Conservation (phyloP, 2,888 invertebrate genomes). For the Silvanus unidentatus region DNA sequence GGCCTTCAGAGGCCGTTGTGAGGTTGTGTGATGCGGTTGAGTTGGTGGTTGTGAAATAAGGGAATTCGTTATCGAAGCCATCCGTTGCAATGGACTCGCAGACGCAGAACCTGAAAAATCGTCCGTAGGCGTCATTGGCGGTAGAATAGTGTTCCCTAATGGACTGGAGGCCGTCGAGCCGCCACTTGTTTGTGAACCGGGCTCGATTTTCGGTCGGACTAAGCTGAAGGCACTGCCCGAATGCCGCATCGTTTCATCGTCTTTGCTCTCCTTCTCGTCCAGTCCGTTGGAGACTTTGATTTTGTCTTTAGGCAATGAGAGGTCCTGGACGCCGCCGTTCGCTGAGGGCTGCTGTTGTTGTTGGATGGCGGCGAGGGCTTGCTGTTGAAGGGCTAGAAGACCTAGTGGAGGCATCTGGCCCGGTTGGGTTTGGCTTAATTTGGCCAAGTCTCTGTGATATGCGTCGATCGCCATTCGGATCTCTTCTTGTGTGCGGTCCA, state of each 20-base stretch:
- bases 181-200: slow-evolving; percentile 61
- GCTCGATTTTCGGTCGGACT: slow-evolving; percentile 79
- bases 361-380: slow-evolving; percentile 72
- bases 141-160: slow-evolving; percentile 77
- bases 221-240: slow-evolving; percentile 82
- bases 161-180: slow-evolving; percentile 81
- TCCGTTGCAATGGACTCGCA: slow-evolving; percentile 90
- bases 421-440: slow-evolving; percentile 60
- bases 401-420: slow-evolving; percentile 55
- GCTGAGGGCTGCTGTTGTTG: slow-evolving; percentile 57
- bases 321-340: slow-evolving; percentile 72
- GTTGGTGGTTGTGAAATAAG: slow-evolving; percentile 85
- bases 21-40: slow-evolving; percentile 76
- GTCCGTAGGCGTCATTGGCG: slow-evolving; percentile 74
- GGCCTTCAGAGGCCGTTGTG: slow-evolving; percentile 87
- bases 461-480: slow-evolving; percentile 85
- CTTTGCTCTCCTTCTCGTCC: slow-evolving; percentile 55
- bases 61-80: slow-evolving; percentile 97
- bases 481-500: slow-evolving; percentile 73
- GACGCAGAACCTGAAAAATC: slow-evolving; percentile 76
- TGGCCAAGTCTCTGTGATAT: slow-evolving; percentile 88
- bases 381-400: slow-evolving; percentile 74
- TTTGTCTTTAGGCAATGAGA: slow-evolving; percentile 77
- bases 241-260: slow-evolving; percentile 60
- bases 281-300: slow-evolving; percentile 61